Conservation (phyloP, 2,888 invertebrate species). For the Hypomecis punctinalis region DNA sequence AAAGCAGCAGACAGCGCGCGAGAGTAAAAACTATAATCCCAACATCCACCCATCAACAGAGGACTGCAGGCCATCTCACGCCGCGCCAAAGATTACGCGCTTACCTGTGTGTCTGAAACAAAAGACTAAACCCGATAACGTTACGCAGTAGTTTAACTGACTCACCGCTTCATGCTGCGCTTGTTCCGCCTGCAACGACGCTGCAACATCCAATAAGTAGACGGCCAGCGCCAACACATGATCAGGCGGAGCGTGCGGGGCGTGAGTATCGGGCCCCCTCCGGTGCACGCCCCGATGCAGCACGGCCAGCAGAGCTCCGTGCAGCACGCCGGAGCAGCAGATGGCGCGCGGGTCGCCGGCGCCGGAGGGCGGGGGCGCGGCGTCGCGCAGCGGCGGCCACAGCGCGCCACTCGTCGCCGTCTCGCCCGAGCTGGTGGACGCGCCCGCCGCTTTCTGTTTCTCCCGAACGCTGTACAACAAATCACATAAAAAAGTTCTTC, state of each 20-base stretch:
- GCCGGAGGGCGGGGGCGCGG: constrained; percentile 52
- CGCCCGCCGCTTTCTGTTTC: constrained; percentile 62
- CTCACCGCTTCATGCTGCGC: constrained; percentile 28
- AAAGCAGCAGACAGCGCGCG: too few species aligned
- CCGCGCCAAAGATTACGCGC: too few species aligned
- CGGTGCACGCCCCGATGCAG: constrained; percentile 93
- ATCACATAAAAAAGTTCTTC: neutral
- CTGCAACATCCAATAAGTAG: constrained; percentile 94
- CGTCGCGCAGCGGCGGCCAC: constrained; percentile 76
- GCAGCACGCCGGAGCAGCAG: constrained; percentile 73
- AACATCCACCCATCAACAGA: too few species aligned
- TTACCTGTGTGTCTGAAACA: too few species aligned
- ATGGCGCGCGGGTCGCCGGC: constrained; percentile 73
- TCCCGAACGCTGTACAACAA: constrained; percentile 65
- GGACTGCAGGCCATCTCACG: too few species aligned
- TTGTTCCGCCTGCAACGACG: constrained; percentile 76
- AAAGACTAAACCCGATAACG: neutral
- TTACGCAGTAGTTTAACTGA: too few species aligned
- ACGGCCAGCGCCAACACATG: constrained; percentile 94
- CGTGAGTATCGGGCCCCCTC: constrained; percentile 88
- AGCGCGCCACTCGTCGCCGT: constrained; percentile 42
- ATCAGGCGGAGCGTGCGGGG: constrained; percentile 87
- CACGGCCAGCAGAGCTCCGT: constrained; percentile 90
- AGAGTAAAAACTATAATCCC: too few species aligned
- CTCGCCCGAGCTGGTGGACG: constrained; percentile 8